Conservation (phyloP, 2,888 invertebrate genomes). For the Syrista parreyssii region DNA sequence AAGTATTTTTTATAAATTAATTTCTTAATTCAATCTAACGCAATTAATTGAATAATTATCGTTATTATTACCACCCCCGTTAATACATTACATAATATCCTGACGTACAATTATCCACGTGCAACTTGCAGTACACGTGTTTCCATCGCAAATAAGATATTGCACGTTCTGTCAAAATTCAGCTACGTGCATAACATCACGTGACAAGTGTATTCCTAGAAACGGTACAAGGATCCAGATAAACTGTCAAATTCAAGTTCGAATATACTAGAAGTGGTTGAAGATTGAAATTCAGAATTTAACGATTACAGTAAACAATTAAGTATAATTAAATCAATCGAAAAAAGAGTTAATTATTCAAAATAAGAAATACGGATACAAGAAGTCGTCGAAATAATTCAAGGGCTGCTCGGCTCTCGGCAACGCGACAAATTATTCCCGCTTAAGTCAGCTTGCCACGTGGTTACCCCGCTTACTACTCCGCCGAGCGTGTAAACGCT, state of each 20-base stretch:
- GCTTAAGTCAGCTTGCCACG: background rate
- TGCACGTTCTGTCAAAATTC: background rate
- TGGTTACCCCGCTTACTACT: background rate
- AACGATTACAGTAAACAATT: background rate
- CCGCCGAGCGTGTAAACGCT: constrained; percentile 3
- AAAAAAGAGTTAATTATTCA: background rate
- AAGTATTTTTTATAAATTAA: too few relatives aligned
- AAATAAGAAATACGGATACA: background rate
- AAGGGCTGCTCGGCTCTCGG: background rate
- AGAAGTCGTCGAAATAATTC: background rate
- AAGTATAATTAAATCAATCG: background rate
- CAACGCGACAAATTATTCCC: background rate
- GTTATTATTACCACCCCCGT: too few relatives aligned
- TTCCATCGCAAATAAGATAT: background rate
- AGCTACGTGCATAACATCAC: background rate
- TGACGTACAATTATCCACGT: background rate
- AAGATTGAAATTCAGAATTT: background rate
- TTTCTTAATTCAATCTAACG: too few relatives aligned
- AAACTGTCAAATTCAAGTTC: background rate
- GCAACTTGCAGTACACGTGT: background rate
- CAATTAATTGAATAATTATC: too few relatives aligned
- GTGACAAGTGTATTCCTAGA: background rate
- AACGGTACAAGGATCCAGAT: background rate
- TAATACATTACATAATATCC: too few relatives aligned
- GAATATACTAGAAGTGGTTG: background rate